phyloP scores from a whole-genome alignment of 2,113 vertebrate genomes.

The Crocuta crocuta region DNA sequence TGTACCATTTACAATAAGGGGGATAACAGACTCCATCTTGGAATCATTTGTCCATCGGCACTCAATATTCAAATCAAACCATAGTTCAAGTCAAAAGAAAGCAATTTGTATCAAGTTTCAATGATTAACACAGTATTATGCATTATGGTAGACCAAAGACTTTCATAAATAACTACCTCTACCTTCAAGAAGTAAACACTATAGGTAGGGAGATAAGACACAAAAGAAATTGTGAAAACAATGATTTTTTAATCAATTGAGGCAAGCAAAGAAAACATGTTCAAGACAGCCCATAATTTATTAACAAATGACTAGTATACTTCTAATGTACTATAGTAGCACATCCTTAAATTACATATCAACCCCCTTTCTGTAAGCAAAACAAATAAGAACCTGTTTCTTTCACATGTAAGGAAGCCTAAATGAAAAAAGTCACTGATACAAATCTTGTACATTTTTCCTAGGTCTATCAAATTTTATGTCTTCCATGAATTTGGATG shows the following conservation, averaged over 20 bases:
- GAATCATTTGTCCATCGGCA: background rate
- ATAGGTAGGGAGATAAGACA: background rate
- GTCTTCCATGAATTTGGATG: background rate
- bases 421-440: background rate
- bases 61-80: background rate
- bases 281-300: background rate
- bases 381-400: background rate
- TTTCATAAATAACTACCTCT: background rate
- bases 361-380: background rate
- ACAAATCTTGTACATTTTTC: background rate
- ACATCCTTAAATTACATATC: background rate
- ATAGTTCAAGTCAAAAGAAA: background rate
- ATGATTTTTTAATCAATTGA: background rate
- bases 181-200: background rate
- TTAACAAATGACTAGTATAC: background rate
- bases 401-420: conserved; percentile 13
- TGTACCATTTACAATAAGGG: background rate
- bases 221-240: background rate
- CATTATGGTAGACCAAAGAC: background rate
- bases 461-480: background rate
- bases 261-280: background rate
- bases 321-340: background rate
- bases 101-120: background rate
- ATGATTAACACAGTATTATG: background rate
- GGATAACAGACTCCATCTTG: background rate